Evolutionary conservation across 2,113 vertebrate species (phyloP).

Genomic region (Nicator chloris): DNA sequence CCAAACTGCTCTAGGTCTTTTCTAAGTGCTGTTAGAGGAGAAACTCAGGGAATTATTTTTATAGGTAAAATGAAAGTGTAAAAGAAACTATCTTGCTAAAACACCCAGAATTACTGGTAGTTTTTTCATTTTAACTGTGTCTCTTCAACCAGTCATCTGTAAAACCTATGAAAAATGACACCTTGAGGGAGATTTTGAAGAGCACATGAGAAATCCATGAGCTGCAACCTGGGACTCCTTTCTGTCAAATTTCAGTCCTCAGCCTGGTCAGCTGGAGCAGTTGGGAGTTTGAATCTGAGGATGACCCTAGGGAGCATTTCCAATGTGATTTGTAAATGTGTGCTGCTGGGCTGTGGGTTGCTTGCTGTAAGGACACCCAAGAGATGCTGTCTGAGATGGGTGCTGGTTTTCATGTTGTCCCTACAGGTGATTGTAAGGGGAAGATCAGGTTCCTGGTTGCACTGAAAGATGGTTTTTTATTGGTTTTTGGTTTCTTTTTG

Average conservation of each 20-base stretch:
- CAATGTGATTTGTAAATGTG: background rate
- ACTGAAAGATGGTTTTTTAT: background rate
- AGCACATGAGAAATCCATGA: background rate
- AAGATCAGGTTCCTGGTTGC: background rate
- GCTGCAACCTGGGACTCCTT: background rate
- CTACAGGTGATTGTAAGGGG: background rate
- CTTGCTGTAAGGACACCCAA: background rate
- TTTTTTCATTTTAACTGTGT: background rate
- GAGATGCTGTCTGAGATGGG: background rate
- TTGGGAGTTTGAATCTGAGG: background rate
- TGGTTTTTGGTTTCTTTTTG: background rate
- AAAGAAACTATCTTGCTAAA: background rate
- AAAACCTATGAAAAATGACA: background rate
- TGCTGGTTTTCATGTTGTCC: background rate
- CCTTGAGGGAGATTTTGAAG: background rate
- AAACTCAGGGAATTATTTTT: background rate
- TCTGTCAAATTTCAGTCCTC: background rate
- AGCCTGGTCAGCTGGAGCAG: background rate
- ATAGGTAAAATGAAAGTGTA: background rate
- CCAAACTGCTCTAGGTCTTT: background rate
- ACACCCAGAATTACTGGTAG: background rate
- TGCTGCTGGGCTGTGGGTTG: background rate
- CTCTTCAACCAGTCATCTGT: background rate
- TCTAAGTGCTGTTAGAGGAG: background rate
- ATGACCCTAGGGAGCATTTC: fast-evolving